phyloP scores from a whole-genome alignment of 2,888 invertebrate genomes.

The Alloscopus bannaensis region DNA sequence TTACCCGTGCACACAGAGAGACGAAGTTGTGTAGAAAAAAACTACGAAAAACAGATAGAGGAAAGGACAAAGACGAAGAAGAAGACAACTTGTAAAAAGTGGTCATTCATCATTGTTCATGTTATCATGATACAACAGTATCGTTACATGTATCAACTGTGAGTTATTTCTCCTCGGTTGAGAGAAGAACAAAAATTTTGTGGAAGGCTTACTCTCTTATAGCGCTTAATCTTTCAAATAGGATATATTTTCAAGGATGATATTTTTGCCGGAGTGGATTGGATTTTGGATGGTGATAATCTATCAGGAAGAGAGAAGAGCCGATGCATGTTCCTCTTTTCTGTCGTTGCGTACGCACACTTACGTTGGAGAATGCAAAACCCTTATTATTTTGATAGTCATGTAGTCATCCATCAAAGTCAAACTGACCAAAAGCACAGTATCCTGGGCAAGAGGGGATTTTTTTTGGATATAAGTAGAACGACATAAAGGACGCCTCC shows the following conservation, averaged over 20 bases:
- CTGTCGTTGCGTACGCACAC: not conserved
- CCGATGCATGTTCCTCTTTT: slow-evolving; percentile 28
- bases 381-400: slow-evolving; percentile 45
- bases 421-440: slow-evolving; percentile 33
- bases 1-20: slow-evolving; percentile 19
- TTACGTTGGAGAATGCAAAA: slow-evolving; percentile 29
- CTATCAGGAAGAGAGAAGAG: slow-evolving; percentile 38
- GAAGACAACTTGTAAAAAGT: no score
- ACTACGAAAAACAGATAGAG: no score
- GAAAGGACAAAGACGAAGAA: no score
- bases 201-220: no score
- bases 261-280: slow-evolving; percentile 14
- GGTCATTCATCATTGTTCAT: slow-evolving; percentile 52
- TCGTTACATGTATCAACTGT: slow-evolving; percentile 37
- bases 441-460: slow-evolving; percentile 14
- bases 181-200: not conserved
- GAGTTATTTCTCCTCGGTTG: slow-evolving; percentile 42
- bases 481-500: slow-evolving; percentile 27
- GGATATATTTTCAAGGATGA: slow-evolving; percentile 17
- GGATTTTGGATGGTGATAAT: slow-evolving; percentile 42
- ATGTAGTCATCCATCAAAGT: slow-evolving; percentile 55
- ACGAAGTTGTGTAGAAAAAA: no score
- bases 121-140: slow-evolving; percentile 44
- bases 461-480: no score
- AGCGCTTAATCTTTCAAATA: no score